Percentiles rank a stretch among this genome's conserved stretches.
Evolutionary conservation across 2,888 invertebrate species (phyloP).

Genomic region (Macaria notata): DNA sequence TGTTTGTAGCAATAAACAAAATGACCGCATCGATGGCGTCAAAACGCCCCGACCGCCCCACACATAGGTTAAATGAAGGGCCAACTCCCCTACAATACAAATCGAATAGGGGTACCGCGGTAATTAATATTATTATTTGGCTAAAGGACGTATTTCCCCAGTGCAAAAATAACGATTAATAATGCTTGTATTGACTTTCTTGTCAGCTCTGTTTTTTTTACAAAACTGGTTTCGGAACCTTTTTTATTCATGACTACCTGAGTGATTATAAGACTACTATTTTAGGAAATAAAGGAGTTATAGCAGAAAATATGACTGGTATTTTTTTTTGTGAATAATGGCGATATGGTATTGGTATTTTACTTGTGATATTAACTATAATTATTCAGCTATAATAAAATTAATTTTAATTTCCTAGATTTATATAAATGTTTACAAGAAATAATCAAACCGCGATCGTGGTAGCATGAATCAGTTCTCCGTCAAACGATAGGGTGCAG

Average conservation of each 20-base stretch:
- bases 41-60: conserved; percentile 2
- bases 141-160: conserved; percentile 11
- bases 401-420: conserved; percentile 9
- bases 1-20: no score
- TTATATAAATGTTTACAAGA: conserved; percentile 2
- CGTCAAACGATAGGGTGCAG: conserved; percentile 1
- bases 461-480: conserved; percentile 13
- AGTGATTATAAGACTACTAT: conserved; percentile 1
- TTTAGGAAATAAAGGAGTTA: no score
- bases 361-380: no score
- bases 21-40: background rate
- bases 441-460: conserved; percentile 9
- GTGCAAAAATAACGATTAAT: conserved; percentile 5
- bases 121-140: conserved; percentile 21
- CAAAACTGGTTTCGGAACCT: no score
- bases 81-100: conserved; percentile 12
- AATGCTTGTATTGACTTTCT: conserved; percentile 11
- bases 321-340: no score
- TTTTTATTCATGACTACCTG: background rate
- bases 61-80: conserved; percentile 10
- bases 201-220: background rate
- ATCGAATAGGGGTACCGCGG: conserved; percentile 4
- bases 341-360: no score
- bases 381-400: no score
- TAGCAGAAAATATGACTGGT: no score